Evolutionary conservation across 2,113 vertebrate genomes (phyloP).

Genomic region (Epinephelus fuscoguttatus): DNA sequence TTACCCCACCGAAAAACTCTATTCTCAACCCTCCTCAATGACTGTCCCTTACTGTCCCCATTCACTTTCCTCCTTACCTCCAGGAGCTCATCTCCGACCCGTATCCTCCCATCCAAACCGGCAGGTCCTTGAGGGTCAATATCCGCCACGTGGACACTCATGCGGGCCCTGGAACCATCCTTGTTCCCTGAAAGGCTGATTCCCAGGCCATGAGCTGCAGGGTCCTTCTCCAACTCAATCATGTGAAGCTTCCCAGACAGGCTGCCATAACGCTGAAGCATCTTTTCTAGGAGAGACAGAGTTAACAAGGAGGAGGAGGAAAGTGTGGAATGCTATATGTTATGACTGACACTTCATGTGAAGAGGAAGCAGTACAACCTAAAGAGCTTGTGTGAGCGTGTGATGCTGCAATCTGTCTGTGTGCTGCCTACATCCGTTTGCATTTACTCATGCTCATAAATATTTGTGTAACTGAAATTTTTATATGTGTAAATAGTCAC

Average conservation of each 20-base stretch:
- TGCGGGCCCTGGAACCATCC: slow-evolving; percentile 90
- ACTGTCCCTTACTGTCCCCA: neutral
- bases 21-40: neutral
- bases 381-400: slow-evolving; percentile 47
- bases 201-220: slow-evolving; percentile 86
- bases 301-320: slow-evolving; percentile 49
- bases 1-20: slow-evolving; percentile 3
- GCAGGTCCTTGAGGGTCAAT: slow-evolving; percentile 93
- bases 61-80: slow-evolving; percentile 86
- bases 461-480: neutral
- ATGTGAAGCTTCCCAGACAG: slow-evolving; percentile 91
- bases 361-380: slow-evolving; percentile 43
- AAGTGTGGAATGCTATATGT: slow-evolving; percentile 35
- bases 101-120: slow-evolving; percentile 90
- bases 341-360: slow-evolving; percentile 68
- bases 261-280: slow-evolving; percentile 91
- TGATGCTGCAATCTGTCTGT: slow-evolving; percentile 49
- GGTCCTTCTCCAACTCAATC: slow-evolving; percentile 94
- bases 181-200: slow-evolving; percentile 92
- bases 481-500: neutral
- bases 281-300: slow-evolving; percentile 84
- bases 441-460: neutral
- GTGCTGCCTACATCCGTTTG: neutral
- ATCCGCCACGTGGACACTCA: slow-evolving; percentile 92
- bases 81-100: slow-evolving; percentile 93